Evolutionary conservation across 1,140 invertebrate genomes (phyloP).

Genomic region (Laupala kohalensis): DNA sequence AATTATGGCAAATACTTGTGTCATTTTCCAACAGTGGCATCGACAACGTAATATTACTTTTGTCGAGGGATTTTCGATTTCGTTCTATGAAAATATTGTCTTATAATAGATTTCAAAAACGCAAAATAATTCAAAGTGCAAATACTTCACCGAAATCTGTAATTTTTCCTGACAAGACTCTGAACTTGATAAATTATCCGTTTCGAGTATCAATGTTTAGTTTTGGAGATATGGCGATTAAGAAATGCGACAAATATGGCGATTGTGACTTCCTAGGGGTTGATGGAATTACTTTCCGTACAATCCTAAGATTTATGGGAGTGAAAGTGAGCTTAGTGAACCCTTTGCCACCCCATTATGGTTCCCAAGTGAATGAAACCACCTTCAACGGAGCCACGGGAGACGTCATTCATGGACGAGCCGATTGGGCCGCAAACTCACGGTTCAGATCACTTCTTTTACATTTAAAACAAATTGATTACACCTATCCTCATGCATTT

Average conservation of each 20-base stretch:
- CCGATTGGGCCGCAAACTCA: slow-evolving; percentile 27
- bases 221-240: not conserved
- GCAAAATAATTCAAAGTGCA: not conserved
- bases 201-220: not conserved
- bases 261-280: not conserved
- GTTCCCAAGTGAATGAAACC: slow-evolving; percentile 21
- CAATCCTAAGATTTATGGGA: not conserved
- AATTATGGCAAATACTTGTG: not conserved
- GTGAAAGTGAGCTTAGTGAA: not conserved
- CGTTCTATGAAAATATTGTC: too few relatives aligned
- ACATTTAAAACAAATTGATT: slow-evolving; percentile 21
- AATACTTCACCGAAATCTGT: not conserved
- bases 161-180: not conserved
- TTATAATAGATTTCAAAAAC: too few relatives aligned
- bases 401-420: slow-evolving; percentile 23
- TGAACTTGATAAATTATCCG: not conserved
- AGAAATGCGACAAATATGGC: not conserved
- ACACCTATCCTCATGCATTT: slow-evolving; percentile 22
- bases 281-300: not conserved
- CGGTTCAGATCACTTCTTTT: slow-evolving; percentile 27
- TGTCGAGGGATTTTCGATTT: too few relatives aligned
- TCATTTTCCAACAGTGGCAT: not conserved
- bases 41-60: not conserved
- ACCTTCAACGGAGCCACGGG: slow-evolving; percentile 27
- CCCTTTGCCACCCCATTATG: slow-evolving; percentile 16